These are phyloP conservation scores for Thripadectes ignobilis DNA, from an alignment of 2,797 vertebrate genomes.

Conservation along the genomic window DNA sequence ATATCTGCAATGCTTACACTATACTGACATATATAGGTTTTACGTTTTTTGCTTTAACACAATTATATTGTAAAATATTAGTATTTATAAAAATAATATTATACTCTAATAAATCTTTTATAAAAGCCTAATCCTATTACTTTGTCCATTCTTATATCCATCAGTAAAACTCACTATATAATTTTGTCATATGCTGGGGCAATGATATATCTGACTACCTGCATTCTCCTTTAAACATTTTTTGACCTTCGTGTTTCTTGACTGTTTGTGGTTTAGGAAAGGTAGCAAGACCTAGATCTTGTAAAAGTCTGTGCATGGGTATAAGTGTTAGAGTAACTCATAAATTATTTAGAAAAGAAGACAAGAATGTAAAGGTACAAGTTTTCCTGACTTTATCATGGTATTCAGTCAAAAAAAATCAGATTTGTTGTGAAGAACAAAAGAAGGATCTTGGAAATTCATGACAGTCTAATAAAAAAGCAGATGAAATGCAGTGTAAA, in stretches of 20 bases:
- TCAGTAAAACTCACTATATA: not conserved
- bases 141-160: not conserved
- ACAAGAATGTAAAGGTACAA: not conserved
- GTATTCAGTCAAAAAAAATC: not conserved
- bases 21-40: not conserved
- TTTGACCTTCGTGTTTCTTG: not conserved
- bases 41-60: not conserved
- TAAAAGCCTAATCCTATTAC: not conserved
- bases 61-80: not conserved
- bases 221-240: not conserved
- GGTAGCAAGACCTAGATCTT: rapidly evolving
- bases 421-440: not conserved
- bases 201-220: not conserved
- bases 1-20: not conserved
- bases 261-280: not conserved
- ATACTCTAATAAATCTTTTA: not conserved
- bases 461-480: not conserved
- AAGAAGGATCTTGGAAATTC: not conserved
- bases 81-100: not conserved
- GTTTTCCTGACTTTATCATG: not conserved
- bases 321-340: not conserved
- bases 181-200: no score
- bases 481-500: not conserved
- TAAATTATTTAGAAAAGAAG: not conserved
- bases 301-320: not conserved